Conservation (phyloP, 2,797 vertebrate genomes). For the Poeciliopsis turneri region DNA sequence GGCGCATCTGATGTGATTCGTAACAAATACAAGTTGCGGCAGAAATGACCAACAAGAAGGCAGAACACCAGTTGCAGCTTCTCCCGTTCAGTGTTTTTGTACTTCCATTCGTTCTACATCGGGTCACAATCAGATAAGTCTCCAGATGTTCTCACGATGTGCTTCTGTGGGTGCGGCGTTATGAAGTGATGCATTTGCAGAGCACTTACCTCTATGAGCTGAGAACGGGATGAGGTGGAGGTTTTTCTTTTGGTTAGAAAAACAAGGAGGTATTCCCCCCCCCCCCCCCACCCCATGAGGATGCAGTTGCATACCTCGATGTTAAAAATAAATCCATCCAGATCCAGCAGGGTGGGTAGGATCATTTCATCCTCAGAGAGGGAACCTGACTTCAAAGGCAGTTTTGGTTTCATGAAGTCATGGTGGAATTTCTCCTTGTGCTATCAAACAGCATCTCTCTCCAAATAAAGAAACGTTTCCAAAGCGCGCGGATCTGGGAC, state of each 20-base stretch:
- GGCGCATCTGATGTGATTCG: background rate
- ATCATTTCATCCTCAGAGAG: slow-evolving; percentile 19
- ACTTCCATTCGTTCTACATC: slow-evolving; percentile 34
- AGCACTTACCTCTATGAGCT: slow-evolving; percentile 53
- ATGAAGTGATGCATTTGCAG: slow-evolving; percentile 74
- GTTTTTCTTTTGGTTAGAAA: slow-evolving; percentile 32
- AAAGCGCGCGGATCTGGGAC: slow-evolving; percentile 18
- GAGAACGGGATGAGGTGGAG: slow-evolving; percentile 46
- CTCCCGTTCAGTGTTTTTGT: slow-evolving; percentile 35
- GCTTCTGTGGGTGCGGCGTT: slow-evolving; percentile 42
- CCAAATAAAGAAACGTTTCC: slow-evolving; percentile 30
- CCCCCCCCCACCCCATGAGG: slow-evolving; percentile 16
- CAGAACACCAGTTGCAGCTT: slow-evolving; percentile 26
- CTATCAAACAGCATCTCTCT: slow-evolving; percentile 39
- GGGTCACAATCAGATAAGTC: slow-evolving; percentile 19
- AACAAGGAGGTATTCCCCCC: slow-evolving; percentile 41
- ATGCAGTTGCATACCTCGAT: slow-evolving; percentile 26
- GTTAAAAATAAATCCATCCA: slow-evolving; percentile 28
- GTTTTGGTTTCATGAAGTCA: slow-evolving; percentile 75
- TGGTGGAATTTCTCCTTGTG: slow-evolving; percentile 52
- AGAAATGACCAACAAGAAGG: background rate
- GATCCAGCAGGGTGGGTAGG: slow-evolving; percentile 33
- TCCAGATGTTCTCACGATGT: slow-evolving; percentile 13
- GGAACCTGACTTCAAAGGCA: slow-evolving; percentile 47
- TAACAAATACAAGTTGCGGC: background rate